Conservation (phyloP, 2,888 invertebrate genomes). For the Trissolcus brochymenae region DNA sequence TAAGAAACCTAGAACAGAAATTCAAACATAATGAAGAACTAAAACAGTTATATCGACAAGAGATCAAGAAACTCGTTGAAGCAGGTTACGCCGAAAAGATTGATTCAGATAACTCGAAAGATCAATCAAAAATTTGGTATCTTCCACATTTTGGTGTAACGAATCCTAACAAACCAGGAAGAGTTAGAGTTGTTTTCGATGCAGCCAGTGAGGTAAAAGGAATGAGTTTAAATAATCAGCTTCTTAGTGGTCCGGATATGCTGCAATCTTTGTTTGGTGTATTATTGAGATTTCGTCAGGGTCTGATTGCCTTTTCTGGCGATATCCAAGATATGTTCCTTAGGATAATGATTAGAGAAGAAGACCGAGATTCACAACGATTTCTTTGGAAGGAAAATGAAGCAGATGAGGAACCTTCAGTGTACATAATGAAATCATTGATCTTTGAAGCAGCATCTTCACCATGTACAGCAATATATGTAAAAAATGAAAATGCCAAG, state of each 20-base stretch:
- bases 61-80: too few relatives aligned
- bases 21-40: too few relatives aligned
- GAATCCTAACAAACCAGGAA: slow-evolving; percentile 11
- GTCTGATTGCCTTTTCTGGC: slow-evolving; percentile 2
- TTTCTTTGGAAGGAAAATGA: slow-evolving; percentile 16
- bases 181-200: slow-evolving; percentile 11
- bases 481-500: slow-evolving; percentile 38
- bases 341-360: slow-evolving; percentile 7
- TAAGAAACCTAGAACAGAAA: too few relatives aligned
- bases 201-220: slow-evolving; percentile 3
- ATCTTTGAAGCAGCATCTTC: slow-evolving; percentile 59
- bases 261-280: slow-evolving; percentile 11
- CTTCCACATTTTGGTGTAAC: slow-evolving; percentile 14
- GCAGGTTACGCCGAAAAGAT: too few relatives aligned
- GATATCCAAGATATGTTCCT: slow-evolving; percentile 21
- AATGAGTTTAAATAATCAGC: slow-evolving; percentile 9
- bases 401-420: background rate
- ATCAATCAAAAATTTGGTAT: slow-evolving; percentile 16
- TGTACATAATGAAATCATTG: slow-evolving; percentile 59
- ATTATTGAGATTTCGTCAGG: slow-evolving; percentile 14
- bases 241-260: slow-evolving; percentile 12
- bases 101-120: background rate
- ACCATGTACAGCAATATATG: slow-evolving; percentile 51
- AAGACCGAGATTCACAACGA: slow-evolving; percentile 7
- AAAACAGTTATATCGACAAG: too few relatives aligned